Base-by-base conservation (phyloP, 2,797 vertebrate species). In the Yasuhikotakia modesta region DNA sequence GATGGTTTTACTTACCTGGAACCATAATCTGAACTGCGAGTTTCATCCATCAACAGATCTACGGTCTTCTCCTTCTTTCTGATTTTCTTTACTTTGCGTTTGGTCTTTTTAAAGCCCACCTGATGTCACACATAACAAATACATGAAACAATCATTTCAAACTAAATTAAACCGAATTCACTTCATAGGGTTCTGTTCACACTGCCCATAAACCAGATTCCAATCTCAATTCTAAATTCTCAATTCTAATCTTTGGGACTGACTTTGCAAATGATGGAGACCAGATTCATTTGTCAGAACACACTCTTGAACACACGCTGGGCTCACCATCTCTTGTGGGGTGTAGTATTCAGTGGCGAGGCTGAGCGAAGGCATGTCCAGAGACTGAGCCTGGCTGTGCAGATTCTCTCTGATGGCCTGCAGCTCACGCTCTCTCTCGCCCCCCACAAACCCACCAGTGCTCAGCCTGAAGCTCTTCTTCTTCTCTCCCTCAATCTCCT, bases 401-500 rank as follows among this genome's bases (percentile, higher is more conserved):
- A 97, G 89, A 16, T 83, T 87, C 21, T 96, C 92, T 45, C 88
- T 94, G 84, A 98, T 94, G 66, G 89, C 92, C 79, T 95, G 93
- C 11, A 97, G 89, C 85, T 97, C 96, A 0, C 94, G 89, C 67
- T 96, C 96, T 75, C 95, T 88, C 0, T 94, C 90, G 0, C 94
- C 94, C 0, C 94, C 94, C 0, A 94, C 95, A 2, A 84, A 87
- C 52, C 96, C 96, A 0, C 94, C 93, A 0, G 92, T 78, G 7
- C 88, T 94, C 78, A 98, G 76, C 0, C 93, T 90, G 88, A 98
- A 97, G 6, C 94, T 94, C 73, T 94, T 95, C 27, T 95, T 96
- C 88, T 95, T 95, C 83, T 96, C 95, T 0, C 96, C 96, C 0
- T 98, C 95, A 0, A 98, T 95, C 86, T 97, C 96, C 81, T 97